Conservation (phyloP, 2,113 vertebrate species). For the Centropristis striata region DNA sequence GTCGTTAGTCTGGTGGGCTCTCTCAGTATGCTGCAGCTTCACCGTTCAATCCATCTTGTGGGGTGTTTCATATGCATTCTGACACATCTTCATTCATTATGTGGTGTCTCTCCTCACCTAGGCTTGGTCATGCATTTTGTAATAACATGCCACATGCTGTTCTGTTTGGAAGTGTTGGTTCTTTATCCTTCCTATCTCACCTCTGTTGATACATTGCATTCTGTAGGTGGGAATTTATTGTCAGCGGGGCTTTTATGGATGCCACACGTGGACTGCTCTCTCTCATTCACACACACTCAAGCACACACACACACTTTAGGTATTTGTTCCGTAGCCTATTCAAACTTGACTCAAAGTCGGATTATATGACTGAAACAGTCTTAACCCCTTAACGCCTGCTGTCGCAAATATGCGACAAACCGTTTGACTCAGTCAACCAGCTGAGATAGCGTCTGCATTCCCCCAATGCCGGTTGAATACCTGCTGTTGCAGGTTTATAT, state of each 20-base stretch:
- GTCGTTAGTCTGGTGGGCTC: constrained; percentile 31
- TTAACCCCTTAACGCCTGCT: no score
- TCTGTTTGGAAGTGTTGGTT: constrained; percentile 40
- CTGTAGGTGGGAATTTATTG: constrained; percentile 36
- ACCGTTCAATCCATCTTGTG: constrained; percentile 33
- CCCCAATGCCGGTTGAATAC: no score
- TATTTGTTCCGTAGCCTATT: background rate
- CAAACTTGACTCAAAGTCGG: constrained; percentile 30
- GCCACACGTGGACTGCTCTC: constrained; percentile 9
- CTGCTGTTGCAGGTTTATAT: no score
- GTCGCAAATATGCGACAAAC: no score
- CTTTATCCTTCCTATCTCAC: constrained; percentile 42
- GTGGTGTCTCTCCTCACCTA: constrained; percentile 32
- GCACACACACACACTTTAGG: constrained; percentile 18
- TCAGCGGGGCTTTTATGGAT: constrained; percentile 4
- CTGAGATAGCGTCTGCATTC: no score
- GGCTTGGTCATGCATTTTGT: constrained; percentile 39
- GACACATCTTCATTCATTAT: constrained; percentile 43
- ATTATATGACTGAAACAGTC: constrained; percentile 40
- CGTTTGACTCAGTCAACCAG: no score
- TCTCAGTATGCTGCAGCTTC: constrained; percentile 34
- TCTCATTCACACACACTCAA: constrained; percentile 20
- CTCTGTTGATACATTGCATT: constrained; percentile 32
- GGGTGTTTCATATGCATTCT: constrained; percentile 45
- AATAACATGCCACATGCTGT: constrained; percentile 28